Conservation (phyloP, 2,888 invertebrate genomes). For the Nemoura dubitans region DNA sequence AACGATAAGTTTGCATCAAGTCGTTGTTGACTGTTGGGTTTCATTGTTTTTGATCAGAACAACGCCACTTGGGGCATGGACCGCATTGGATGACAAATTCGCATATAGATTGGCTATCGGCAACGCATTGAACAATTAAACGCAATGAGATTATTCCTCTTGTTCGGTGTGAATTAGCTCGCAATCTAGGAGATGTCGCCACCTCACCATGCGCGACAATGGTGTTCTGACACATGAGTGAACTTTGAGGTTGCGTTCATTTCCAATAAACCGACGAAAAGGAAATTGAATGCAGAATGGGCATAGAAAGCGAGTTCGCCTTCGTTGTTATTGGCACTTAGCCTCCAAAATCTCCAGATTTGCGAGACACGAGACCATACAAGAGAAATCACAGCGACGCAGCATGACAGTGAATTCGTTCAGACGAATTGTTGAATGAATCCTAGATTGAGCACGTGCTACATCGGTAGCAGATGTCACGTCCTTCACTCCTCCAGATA, state of each 20-base stretch:
- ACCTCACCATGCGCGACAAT: not conserved
- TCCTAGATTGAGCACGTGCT: not conserved
- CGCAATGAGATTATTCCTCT: too few species aligned
- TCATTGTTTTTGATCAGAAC: too few species aligned
- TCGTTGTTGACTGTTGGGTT: too few species aligned
- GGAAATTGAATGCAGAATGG: not conserved
- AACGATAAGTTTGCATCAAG: too few species aligned
- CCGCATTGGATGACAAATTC: too few species aligned
- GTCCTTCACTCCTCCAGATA: too few species aligned
- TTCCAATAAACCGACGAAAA: not conserved
- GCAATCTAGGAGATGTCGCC: not conserved
- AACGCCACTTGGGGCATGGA: too few species aligned
- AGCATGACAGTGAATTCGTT: not conserved
- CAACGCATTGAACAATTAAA: too few species aligned
- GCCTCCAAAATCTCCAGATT: not conserved
- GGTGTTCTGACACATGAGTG: not conserved
- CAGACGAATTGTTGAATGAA: not conserved
- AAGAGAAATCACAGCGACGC: not conserved
- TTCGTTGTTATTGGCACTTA: not conserved
- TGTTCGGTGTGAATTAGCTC: too few species aligned
- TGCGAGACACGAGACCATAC: not conserved
- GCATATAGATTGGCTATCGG: too few species aligned
- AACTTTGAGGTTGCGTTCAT: not conserved
- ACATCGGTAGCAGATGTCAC: too few species aligned
- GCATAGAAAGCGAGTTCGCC: conserved; percentile 7